A percentile compares a stretch with the other conserved stretches of the same genome.
phyloP scores from a whole-genome alignment of 2,797 vertebrate species.

The Hemibagrus guttatus region DNA sequence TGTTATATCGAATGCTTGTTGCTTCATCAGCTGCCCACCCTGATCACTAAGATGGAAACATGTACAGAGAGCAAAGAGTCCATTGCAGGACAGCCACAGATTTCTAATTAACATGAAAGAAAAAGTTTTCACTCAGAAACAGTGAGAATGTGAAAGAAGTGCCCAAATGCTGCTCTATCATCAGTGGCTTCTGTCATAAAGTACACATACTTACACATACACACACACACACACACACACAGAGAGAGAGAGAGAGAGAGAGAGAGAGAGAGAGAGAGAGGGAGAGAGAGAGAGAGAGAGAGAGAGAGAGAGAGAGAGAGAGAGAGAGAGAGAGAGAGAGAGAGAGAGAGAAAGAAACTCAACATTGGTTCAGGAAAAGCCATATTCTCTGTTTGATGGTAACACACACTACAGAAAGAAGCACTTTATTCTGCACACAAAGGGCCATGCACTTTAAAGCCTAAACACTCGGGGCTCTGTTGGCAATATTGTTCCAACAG shows the following conservation, averaged over 20 bases:
- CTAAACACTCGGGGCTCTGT: conserved; percentile 59
- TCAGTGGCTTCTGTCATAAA: conserved; percentile 72
- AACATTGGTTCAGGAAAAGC: conserved; percentile 68
- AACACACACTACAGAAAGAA: conserved; percentile 65
- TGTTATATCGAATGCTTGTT: conserved; percentile 72
- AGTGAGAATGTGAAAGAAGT: conserved; percentile 62
- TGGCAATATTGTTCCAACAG: conserved; percentile 56
- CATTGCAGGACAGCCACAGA: conserved; percentile 74
- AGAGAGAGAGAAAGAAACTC: conserved; percentile 68
- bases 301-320: not conserved
- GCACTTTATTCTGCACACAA: conserved; percentile 53
- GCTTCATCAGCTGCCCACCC: conserved; percentile 70
- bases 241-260: not conserved
- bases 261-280: conserved; percentile 67
- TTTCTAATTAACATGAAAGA: conserved; percentile 73
- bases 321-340: not conserved
- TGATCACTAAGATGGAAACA: conserved; percentile 68
- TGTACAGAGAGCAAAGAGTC: conserved; percentile 75
- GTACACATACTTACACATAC: conserved; percentile 54
- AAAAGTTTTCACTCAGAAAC: conserved; percentile 42
- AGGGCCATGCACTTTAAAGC: conserved; percentile 58
- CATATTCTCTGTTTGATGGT: conserved; percentile 66
- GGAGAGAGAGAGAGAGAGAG: conserved; percentile 60
- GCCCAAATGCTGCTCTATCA: conserved; percentile 71
- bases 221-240: not conserved